Evolutionary conservation across 2,888 invertebrate genomes (phyloP), one percentile per base, ranked within the genome.

Genomic region (Caradrina kadenii): DNA sequence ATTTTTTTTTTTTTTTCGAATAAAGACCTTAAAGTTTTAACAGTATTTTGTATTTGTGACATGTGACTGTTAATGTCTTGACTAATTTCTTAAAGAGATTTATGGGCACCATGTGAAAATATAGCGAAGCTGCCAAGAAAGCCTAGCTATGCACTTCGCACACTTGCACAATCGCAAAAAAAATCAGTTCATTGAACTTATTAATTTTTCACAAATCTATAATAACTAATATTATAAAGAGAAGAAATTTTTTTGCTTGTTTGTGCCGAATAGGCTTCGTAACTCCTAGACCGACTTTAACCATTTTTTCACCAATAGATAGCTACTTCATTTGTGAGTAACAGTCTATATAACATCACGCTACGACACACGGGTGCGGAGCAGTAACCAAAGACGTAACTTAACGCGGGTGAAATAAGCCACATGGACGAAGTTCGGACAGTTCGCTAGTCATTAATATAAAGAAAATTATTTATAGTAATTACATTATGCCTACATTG

Each of bases 91-190:
- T 19, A 52, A 26, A 60, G n/a, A 17, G 42, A 39, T 39, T 45
- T 74, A 49, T 48, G 76, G 71, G 76, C 79, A 75, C 79, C 75
- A 42, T 63, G 26, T 62, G 21, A 35, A 35, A 63, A 11, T 48
- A 50, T 21, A 49, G 54, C 49, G 1, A 70, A 63, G 53, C 55
- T 59, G 10, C 52, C 35, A 50, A 49, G 1, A 49, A n/a, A 35
- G 6, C n/a, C 15, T 48, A 60, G 11, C 21, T 52, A 52, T 52
- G 10, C 17, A 70, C n/a, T 11, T 54, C n/a, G n/a, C n/a, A n/a
- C n/a, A n/a, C n/a, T n/a, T n/a, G n/a, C n/a, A 19, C 19, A 42
- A 10, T 42, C 13, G 10, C 17, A n/a, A 17, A 49, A n/a, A 49
- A 49, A 2, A 1, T 48, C 4, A 39, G 39, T 39, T 39, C 39